Percentiles rank a stretch among this genome's conserved stretches.
phyloP scores from a whole-genome alignment of 2,888 invertebrate genomes.

The Ceramica pisi region DNA sequence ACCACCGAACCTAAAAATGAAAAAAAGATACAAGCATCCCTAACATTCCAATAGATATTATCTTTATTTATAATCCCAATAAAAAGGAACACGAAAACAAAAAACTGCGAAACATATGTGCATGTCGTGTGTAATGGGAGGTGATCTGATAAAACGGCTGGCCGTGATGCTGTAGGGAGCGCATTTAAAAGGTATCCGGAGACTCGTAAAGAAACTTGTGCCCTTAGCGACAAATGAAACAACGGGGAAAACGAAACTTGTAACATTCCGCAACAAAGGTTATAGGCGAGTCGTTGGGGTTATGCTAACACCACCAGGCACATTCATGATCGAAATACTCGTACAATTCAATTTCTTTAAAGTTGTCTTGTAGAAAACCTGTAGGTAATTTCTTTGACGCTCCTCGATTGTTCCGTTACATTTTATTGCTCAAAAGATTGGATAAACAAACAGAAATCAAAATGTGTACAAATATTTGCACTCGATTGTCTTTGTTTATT shows the following conservation, averaged over 20 bases:
- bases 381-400: slow-evolving; percentile 35
- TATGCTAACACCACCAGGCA: slow-evolving; percentile 36
- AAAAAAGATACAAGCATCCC: slow-evolving; percentile 13
- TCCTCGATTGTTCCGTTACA: slow-evolving; percentile 40
- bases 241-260: slow-evolving; percentile 64
- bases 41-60: slow-evolving; percentile 44
- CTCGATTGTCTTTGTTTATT: slow-evolving; percentile 86
- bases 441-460: slow-evolving; percentile 73
- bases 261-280: slow-evolving; percentile 60
- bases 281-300: slow-evolving; percentile 50
- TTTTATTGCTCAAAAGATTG: slow-evolving; percentile 60
- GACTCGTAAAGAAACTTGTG: slow-evolving; percentile 71
- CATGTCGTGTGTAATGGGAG: slow-evolving; percentile 66
- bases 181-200: slow-evolving; percentile 70
- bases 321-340: slow-evolving; percentile 36
- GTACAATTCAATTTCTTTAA: slow-evolving; percentile 42
- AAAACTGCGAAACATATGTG: slow-evolving; percentile 66
- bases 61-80: slow-evolving; percentile 65
- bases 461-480: slow-evolving; percentile 83
- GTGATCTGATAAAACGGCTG: slow-evolving; percentile 72
- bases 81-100: slow-evolving; percentile 59
- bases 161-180: slow-evolving; percentile 67
- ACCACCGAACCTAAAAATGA: background rate
- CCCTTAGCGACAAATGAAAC: slow-evolving; percentile 71
- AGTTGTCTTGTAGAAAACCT: slow-evolving; percentile 35